A percentile compares a stretch with the other conserved stretches of the same genome.
These are phyloP conservation scores for Monarcha castaneiventris DNA, from an alignment of 2,113 vertebrate genomes.

Conservation along the genomic window DNA sequence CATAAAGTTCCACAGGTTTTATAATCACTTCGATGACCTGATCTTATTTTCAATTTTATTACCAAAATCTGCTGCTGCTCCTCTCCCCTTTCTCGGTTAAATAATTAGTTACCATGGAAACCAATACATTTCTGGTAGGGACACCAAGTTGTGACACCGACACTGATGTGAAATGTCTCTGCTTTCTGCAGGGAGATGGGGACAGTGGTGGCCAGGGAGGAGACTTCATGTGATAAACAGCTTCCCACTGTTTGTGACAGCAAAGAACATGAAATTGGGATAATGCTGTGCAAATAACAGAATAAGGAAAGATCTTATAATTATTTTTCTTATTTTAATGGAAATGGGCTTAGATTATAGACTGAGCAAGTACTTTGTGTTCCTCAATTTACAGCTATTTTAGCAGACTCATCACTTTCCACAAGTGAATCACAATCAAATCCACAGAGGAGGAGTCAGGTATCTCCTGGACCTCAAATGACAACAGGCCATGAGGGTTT, in stretches of 20 bases:
- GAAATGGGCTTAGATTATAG: neutral
- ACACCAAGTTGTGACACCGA: neutral
- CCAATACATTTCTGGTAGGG: neutral
- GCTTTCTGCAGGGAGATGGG: neutral
- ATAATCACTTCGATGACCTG: neutral
- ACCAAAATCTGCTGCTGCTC: neutral
- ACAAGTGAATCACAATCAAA: neutral
- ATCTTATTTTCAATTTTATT: neutral
- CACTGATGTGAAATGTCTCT: neutral
- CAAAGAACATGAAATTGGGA: neutral
- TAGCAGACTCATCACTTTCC: neutral
- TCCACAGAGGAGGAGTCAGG: neutral
- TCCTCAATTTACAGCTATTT: neutral
- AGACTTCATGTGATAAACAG: neutral
- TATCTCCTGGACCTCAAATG: neutral
- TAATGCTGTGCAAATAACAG: neutral
- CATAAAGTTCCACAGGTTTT: neutral
- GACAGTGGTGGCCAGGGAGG: neutral
- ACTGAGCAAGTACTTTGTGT: neutral
- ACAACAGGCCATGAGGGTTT: accelerated
- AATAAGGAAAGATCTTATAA: accelerated
- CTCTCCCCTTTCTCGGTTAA: neutral
- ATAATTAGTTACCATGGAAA: constrained; percentile 27
- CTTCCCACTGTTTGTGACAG: neutral
- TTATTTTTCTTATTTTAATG: neutral